Evolutionary conservation across 1,140 invertebrate genomes (phyloP).

Genomic region (Dendrolimus kikuchii): DNA sequence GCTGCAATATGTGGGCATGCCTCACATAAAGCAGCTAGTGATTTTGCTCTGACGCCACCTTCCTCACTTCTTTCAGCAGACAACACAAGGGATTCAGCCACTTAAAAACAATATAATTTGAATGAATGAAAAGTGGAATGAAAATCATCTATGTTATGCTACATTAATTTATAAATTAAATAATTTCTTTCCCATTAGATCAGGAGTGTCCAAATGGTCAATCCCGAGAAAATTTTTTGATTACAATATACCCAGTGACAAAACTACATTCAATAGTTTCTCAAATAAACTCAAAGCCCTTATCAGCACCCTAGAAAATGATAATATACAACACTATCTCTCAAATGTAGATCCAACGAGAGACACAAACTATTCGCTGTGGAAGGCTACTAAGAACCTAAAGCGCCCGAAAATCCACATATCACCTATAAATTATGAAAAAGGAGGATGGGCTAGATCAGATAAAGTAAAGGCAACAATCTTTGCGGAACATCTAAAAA

Average conservation of each 20-base stretch:
- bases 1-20: constrained; percentile 93
- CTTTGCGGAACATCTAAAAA: constrained; percentile 9
- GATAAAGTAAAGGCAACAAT: constrained; percentile 12
- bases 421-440: constrained; percentile 8
- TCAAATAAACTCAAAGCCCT: constrained; percentile 13
- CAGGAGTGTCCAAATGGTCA: too few species aligned
- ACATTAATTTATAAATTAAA: not conserved
- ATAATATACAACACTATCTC: constrained; percentile 10
- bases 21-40: constrained; percentile 86
- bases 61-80: constrained; percentile 94
- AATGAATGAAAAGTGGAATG: not conserved
- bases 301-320: constrained; percentile 7
- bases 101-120: constrained; percentile 61
- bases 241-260: too few species aligned
- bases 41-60: constrained; percentile 73
- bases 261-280: constrained; percentile 15
- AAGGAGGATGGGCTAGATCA: constrained; percentile 14
- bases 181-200: too few species aligned
- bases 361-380: constrained; percentile 18
- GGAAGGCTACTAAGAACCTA: constrained; percentile 13
- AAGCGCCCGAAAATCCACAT: constrained; percentile 13
- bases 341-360: constrained; percentile 5
- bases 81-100: constrained; percentile 86
- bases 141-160: constrained; percentile 1
- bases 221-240: too few species aligned